phyloP scores from a whole-genome alignment of 1,140 invertebrate species.

The Oscheius sp. region DNA sequence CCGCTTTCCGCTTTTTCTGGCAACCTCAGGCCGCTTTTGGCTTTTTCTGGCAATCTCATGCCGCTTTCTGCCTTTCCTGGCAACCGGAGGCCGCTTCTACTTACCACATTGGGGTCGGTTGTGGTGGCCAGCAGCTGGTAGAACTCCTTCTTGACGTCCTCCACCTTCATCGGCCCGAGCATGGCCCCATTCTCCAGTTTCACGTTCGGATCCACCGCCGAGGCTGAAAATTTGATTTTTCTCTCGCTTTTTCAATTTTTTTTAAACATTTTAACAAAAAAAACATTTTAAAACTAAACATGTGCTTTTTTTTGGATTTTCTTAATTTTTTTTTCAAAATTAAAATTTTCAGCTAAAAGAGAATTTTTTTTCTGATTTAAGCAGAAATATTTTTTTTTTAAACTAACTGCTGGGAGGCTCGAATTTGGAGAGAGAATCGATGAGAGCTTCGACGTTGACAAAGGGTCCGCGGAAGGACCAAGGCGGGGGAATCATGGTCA shows the following conservation, averaged over 20 bases:
- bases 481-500: conserved; percentile 54
- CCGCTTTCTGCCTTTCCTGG: too few relatives aligned
- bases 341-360: conserved; percentile 34
- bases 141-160: conserved; percentile 58
- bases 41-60: too few relatives aligned
- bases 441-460: conserved; percentile 51
- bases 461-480: conserved; percentile 54
- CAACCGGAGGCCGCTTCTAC: too few relatives aligned
- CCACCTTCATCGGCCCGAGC: conserved; percentile 49
- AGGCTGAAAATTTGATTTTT: conserved; percentile 38
- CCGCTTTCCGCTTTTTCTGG: too few relatives aligned
- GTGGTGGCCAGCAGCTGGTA: conserved; percentile 58
- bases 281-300: conserved; percentile 35
- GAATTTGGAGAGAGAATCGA: conserved; percentile 40
- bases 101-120: conserved; percentile 54
- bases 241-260: conserved; percentile 7
- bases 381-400: background rate
- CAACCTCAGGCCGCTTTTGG: too few relatives aligned
- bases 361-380: too few relatives aligned
- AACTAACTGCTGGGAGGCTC: background rate
- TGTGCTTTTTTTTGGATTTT: too few relatives aligned
- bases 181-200: conserved; percentile 41
- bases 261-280: background rate
- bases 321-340: conserved; percentile 42
- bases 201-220: conserved; percentile 43